Base-by-base conservation (phyloP, 2,113 vertebrate species). In the Nycticebus coucang region DNA sequence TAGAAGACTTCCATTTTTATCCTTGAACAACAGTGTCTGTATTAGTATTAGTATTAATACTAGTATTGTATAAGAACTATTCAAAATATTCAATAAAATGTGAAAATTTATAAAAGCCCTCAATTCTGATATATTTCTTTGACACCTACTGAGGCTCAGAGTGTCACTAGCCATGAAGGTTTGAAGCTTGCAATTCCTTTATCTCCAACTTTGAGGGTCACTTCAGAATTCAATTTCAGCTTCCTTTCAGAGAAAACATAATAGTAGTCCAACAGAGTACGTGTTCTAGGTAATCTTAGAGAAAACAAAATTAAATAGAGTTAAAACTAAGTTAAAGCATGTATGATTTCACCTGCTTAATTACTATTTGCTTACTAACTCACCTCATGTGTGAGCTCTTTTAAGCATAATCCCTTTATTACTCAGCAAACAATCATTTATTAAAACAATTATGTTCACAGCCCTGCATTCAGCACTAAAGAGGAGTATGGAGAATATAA, bases 361-460 rank as follows among this genome's bases (percentile, higher is more conserved):
- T 93, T 94, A 79, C 30, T 95, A 53, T 85, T 69, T 96, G 62
- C 37, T 92, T 92, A 81, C 94, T 77, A 93, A 95, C 26, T 68
- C 37, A 93, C 18, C 57, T 93, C 57, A 92, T 89, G 18, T 80
- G 72, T 80, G 60, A 86, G 26, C 10, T 93, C 22, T 93, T 75
- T 81, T 60, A 93, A 87, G 50, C 50, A 89, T 84, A 94, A 95
- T 95, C 50, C 75, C 21, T 93, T 96, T 91, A 95, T 91, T 91
- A 93, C 79, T 91, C 91, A 60, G 37, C 87, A 96, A 95, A 66
- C 72, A 88, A 50, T 78, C 53, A 83, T 77, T 93, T 96, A 85
- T 93, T 92, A 84, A 94, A 93, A 82, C 18, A 83, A 62, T 74
- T 78, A 24, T 92, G 45, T 41, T 80, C 69, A 87, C 17, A 85